These are phyloP conservation scores for Leptinotarsa texana DNA, from an alignment of 1,140 invertebrate genomes.

Conservation along the genomic window DNA sequence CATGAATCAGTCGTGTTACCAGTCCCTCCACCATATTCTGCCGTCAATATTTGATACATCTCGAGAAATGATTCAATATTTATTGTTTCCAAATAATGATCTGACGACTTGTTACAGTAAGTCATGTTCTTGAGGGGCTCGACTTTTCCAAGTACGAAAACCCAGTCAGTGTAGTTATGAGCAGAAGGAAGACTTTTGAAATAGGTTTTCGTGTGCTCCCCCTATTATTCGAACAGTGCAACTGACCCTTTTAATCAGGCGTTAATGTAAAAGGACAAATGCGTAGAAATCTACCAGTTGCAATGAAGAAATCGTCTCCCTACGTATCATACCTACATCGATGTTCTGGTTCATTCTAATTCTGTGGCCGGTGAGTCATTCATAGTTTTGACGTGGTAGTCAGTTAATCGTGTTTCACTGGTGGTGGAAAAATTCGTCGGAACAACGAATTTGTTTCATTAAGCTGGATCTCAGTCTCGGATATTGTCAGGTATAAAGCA, in stretches of 20 bases:
- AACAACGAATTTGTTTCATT: not conserved
- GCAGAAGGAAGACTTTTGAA: too few relatives aligned
- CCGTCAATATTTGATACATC: too few relatives aligned
- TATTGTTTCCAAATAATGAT: too few relatives aligned
- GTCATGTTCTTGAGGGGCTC: too few relatives aligned
- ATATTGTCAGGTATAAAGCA: slow-evolving; percentile 15
- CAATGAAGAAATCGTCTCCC: slow-evolving; percentile 24
- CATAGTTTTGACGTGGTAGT: slow-evolving; percentile 37
- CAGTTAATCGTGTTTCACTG: not conserved
- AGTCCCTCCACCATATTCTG: too few relatives aligned
- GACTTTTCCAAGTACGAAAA: too few relatives aligned
- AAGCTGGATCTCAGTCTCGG: slow-evolving; percentile 11
- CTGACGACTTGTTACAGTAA: too few relatives aligned
- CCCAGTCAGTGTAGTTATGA: too few relatives aligned
- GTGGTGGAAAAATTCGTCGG: slow-evolving; percentile 11
- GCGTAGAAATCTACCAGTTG: not conserved
- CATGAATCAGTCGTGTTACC: too few relatives aligned
- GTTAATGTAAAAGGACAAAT: not conserved
- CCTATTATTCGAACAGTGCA: not conserved
- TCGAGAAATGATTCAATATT: too few relatives aligned
- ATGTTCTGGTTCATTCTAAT: slow-evolving; percentile 35
- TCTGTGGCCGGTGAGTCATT: slow-evolving; percentile 40
- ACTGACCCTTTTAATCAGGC: slow-evolving; percentile 13
- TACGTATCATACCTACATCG: slow-evolving; percentile 19
- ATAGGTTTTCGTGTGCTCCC: not conserved